Evolutionary conservation across 2,888 invertebrate species (phyloP), one percentile per base, ranked within the genome.

Genomic region (Papilio protenor): DNA sequence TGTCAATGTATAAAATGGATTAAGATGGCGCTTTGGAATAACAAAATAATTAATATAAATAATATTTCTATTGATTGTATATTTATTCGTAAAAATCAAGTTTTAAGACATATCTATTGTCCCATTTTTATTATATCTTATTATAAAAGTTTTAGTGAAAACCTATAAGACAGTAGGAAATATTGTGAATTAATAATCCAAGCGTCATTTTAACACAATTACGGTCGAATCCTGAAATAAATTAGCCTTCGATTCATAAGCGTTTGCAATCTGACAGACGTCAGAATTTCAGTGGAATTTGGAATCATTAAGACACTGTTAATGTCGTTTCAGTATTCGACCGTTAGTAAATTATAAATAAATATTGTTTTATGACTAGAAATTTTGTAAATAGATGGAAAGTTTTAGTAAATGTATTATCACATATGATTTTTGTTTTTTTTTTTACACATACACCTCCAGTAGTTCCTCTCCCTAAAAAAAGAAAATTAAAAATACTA

Each of bases 321-420:
- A 40, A 40, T 40, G 40, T 40, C 40, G 40, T 40, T 40, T 8
- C 40, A 40, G 8, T 40, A 40, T 40, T 40, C 0, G 40, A 8
- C 40, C 40, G 6, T 40, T 40, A 40, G 40, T 40, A 40, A 40
- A 40, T 40, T 40, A 40, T 40, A 40, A 33, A 33, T 33, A 33
- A 40, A 40, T 40, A 40, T 59, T 69, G 71, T 76, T 49, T 59
- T 75, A 78, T 23, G 21, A n/a, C n/a, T 52, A 52, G 33, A 49
- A 66, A 75, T 23, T 76, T 76, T 81, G 75, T 81, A 81, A 79
- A 78, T 75, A 78, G 45, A 57, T 16, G 18, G 49, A 74, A 74
- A 70, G 74, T 61, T 61, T 72, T 70, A 75, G 69, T 78, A 78
- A 79, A 75, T 69, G 59, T 73, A 71, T 64, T 70, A 47, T 57